Conservation (phyloP, 2,113 vertebrate genomes). For the Cyanoderma ruficeps region DNA sequence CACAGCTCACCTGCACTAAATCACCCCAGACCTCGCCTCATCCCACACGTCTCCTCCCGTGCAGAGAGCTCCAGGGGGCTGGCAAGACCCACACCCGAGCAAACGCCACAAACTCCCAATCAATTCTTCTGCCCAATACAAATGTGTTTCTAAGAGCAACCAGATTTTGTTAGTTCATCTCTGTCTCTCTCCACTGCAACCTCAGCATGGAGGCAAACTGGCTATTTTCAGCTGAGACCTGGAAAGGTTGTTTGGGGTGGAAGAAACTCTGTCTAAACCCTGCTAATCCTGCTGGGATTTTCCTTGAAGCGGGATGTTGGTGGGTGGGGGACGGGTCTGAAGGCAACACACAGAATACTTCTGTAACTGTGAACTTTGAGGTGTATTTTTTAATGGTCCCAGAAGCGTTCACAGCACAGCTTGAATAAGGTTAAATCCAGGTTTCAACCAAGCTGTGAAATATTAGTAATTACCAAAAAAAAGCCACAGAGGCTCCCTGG, state of each 20-base stretch:
- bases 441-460: not conserved
- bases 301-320: accelerated
- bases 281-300: not conserved
- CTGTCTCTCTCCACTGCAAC: not conserved
- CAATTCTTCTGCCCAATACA: not conserved
- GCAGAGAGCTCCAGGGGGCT: not conserved
- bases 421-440: not conserved
- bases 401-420: not conserved
- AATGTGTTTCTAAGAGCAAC: not conserved
- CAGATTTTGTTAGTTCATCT: not conserved
- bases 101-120: accelerated
- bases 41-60: accelerated
- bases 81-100: accelerated
- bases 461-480: not conserved
- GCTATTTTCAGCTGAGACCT: not conserved
- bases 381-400: not conserved
- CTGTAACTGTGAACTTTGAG: not conserved
- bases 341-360: accelerated
- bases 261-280: not conserved
- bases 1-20: not conserved
- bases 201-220: not conserved
- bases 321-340: not conserved
- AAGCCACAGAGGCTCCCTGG: not conserved
- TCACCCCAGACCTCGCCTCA: not conserved
- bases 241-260: not conserved